A percentile compares a stretch with the other conserved stretches of the same genome.
These are phyloP conservation scores for Glareola pratincola DNA, from an alignment of 2,113 vertebrate species.

Conservation along the genomic window DNA sequence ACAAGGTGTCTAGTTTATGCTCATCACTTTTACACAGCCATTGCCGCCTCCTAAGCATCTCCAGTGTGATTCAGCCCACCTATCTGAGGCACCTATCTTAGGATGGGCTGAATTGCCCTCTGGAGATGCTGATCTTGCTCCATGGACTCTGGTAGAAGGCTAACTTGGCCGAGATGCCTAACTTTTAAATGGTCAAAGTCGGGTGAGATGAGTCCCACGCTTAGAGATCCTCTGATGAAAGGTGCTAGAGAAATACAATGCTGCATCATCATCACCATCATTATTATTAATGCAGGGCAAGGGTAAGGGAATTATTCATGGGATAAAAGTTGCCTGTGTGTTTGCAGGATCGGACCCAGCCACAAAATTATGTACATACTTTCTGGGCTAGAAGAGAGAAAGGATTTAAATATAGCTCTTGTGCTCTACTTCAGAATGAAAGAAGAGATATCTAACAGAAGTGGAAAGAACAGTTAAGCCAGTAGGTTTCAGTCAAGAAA, in stretches of 20 bases:
- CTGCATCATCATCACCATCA: neutral
- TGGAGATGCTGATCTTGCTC: constrained; percentile 58
- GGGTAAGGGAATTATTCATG: constrained; percentile 11
- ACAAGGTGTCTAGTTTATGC: constrained; percentile 9
- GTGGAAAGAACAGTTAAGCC: neutral
- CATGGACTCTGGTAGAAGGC: neutral
- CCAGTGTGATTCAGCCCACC: constrained; percentile 56
- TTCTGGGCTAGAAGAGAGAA: neutral
- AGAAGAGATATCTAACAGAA: neutral
- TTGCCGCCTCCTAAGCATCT: constrained; percentile 27
- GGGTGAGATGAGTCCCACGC: constrained; percentile 59
- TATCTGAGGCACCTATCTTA: constrained; percentile 56
- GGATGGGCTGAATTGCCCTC: constrained; percentile 40
- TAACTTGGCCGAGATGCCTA: neutral
- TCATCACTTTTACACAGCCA: neutral
- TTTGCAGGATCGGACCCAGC: neutral
- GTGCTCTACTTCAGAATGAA: neutral
- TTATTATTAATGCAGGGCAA: constrained; percentile 20
- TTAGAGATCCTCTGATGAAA: constrained; percentile 47
- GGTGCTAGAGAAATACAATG: neutral
- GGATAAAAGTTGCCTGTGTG: neutral
- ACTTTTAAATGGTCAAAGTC: constrained; percentile 27
- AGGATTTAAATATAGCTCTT: neutral
- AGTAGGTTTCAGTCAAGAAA: neutral
- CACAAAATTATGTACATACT: neutral